Conservation (phyloP, 2,888 invertebrate species). For the Atethmia centrago region DNA sequence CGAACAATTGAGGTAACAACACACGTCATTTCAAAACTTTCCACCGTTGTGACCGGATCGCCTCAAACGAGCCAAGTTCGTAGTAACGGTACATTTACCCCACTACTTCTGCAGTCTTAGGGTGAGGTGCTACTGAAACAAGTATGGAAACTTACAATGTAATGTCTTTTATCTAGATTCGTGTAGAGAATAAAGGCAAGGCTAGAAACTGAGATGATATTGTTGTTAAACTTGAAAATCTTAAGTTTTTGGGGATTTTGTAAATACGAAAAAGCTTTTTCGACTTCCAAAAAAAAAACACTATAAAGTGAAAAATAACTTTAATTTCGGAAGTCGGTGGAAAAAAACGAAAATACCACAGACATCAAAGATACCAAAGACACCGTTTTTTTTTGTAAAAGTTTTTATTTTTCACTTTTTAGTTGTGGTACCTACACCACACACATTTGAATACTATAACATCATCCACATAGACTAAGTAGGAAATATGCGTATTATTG, state of each 20-base stretch:
- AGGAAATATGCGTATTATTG: no score
- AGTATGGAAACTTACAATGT: slow-evolving; percentile 21
- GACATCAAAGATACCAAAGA: no score
- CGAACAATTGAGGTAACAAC: slow-evolving; percentile 63
- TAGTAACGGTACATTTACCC: slow-evolving; percentile 61
- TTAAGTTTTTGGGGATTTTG: not conserved
- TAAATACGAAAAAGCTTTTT: no score
- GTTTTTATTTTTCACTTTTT: no score
- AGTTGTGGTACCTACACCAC: no score
- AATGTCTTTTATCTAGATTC: slow-evolving; percentile 14
- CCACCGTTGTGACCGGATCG: slow-evolving; percentile 69
- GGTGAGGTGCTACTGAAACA: slow-evolving; percentile 46
- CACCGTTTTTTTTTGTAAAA: no score
- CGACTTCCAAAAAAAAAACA: no score
- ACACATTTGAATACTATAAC: no score
- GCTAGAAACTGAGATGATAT: not conserved
- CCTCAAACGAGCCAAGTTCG: slow-evolving; percentile 75
- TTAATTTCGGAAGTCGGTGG: no score
- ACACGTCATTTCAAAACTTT: slow-evolving; percentile 69
- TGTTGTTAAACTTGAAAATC: not conserved
- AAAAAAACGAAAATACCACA: no score
- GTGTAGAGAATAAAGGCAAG: not conserved
- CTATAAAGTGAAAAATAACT: no score
- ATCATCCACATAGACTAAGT: no score
- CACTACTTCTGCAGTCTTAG: slow-evolving; percentile 61